Evolutionary conservation across 1,140 invertebrate genomes (phyloP).

Genomic region (Gryon sp.): DNA sequence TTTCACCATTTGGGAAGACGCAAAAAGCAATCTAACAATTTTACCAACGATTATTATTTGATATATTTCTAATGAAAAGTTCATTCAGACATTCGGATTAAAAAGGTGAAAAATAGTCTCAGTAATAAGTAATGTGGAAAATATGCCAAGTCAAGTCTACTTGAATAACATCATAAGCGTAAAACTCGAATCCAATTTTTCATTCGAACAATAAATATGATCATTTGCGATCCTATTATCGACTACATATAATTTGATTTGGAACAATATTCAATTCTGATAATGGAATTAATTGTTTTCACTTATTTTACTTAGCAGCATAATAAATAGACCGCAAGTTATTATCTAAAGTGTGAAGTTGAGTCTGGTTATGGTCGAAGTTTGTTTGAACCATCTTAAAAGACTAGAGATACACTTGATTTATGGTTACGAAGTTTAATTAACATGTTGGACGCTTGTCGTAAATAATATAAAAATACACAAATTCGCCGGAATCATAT

Average conservation of each 20-base stretch:
- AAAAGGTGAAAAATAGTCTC: too few species aligned
- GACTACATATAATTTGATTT: too few species aligned
- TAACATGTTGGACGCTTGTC: conserved; percentile 8
- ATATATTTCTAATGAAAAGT: too few species aligned
- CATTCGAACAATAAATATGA: too few species aligned
- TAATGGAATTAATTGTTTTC: conserved; percentile 1
- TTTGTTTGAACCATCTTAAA: conserved; percentile 23
- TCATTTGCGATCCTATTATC: too few species aligned
- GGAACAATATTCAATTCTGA: background rate
- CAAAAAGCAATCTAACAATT: conserved; percentile 8
- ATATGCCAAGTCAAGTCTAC: too few species aligned
- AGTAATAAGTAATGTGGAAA: background rate
- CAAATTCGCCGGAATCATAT: too few species aligned
- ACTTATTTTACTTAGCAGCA: background rate
- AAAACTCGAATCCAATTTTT: too few species aligned
- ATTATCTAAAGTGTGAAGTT: conserved; percentile 33
- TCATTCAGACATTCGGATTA: too few species aligned
- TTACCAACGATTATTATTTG: conserved; percentile 7
- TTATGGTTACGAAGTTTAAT: conserved; percentile 42
- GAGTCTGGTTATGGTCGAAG: conserved; percentile 30
- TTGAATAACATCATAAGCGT: too few species aligned
- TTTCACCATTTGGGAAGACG: conserved; percentile 6
- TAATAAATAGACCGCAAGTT: conserved; percentile 30
- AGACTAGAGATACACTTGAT: conserved; percentile 18
- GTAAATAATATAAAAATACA: conserved; percentile 4